Conservation (phyloP, 2,113 vertebrate genomes). For the Leptobrachium leishanense region DNA sequence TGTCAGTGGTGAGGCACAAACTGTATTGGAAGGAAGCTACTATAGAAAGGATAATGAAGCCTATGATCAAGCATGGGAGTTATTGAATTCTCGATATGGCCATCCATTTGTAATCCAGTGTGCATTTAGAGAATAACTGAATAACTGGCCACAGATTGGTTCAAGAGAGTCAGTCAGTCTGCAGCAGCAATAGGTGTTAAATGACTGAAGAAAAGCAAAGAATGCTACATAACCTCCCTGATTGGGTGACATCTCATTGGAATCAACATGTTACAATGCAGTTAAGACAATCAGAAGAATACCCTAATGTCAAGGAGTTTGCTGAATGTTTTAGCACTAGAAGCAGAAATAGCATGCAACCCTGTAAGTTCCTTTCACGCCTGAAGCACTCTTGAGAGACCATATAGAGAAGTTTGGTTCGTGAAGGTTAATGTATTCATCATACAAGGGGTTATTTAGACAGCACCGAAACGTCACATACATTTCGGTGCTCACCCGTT, state of each 20-base stretch:
- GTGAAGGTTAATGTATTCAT: too few relatives aligned
- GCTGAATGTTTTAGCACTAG: too few relatives aligned
- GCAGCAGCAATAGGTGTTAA: not conserved
- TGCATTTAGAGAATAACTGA: not conserved
- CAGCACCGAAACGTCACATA: too few relatives aligned
- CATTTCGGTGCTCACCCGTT: too few relatives aligned
- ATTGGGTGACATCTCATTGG: not conserved
- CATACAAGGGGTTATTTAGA: too few relatives aligned
- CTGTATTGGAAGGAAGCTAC: too few relatives aligned
- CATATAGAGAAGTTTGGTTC: too few relatives aligned
- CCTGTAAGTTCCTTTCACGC: too few relatives aligned
- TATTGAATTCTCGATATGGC: not conserved
- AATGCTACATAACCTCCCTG: not conserved
- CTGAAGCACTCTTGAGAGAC: too few relatives aligned
- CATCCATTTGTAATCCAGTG: not conserved
- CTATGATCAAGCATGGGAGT: not conserved
- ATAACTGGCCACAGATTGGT: not conserved
- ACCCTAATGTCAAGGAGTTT: too few relatives aligned
- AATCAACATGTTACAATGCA: not conserved
- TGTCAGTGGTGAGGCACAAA: not conserved
- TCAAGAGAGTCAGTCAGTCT: not conserved
- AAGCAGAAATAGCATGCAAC: too few relatives aligned
- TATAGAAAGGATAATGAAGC: not conserved
- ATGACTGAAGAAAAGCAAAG: not conserved
- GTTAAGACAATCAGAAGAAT: too few relatives aligned